Evolutionary conservation across 2,113 vertebrate genomes (phyloP).

Genomic region (Xiphorhynchus elegans): DNA sequence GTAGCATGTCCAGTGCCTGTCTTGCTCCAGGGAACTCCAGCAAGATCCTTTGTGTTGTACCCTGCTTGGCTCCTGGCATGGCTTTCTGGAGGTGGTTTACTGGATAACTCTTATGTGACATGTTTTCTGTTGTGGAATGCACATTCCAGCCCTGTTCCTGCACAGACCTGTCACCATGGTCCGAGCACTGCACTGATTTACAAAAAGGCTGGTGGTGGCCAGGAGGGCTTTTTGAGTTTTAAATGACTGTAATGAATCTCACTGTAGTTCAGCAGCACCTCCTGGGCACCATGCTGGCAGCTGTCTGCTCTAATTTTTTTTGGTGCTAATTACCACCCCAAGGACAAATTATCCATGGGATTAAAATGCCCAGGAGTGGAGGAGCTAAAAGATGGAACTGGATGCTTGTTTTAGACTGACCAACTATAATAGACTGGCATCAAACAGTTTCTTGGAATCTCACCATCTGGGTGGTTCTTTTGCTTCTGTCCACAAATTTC

Average conservation of each 20-base stretch:
- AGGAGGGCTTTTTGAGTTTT: not conserved
- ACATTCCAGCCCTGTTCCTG: not conserved
- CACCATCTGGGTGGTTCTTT: not conserved
- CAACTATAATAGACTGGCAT: not conserved
- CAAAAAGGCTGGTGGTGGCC: not conserved
- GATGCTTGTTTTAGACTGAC: not conserved
- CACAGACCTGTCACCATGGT: not conserved
- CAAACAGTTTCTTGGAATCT: not conserved
- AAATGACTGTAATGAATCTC: not conserved
- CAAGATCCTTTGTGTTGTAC: not conserved
- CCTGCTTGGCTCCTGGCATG: not conserved
- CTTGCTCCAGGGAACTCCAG: not conserved
- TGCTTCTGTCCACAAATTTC: not conserved
- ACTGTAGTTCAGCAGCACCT: not conserved
- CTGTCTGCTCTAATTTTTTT: not conserved
- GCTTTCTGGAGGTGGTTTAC: not conserved
- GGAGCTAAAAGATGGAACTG: not conserved
- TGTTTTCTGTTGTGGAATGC: not conserved
- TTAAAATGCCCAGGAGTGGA: not conserved
- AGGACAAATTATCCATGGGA: not conserved
- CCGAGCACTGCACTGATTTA: accelerated
- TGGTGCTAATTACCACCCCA: not conserved
- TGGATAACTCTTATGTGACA: not conserved
- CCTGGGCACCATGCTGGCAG: not conserved
- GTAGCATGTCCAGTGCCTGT: accelerated